These are phyloP conservation scores for Drosophila affinis DNA, from an alignment of 2,888 invertebrate genomes.

Conservation along the genomic window DNA sequence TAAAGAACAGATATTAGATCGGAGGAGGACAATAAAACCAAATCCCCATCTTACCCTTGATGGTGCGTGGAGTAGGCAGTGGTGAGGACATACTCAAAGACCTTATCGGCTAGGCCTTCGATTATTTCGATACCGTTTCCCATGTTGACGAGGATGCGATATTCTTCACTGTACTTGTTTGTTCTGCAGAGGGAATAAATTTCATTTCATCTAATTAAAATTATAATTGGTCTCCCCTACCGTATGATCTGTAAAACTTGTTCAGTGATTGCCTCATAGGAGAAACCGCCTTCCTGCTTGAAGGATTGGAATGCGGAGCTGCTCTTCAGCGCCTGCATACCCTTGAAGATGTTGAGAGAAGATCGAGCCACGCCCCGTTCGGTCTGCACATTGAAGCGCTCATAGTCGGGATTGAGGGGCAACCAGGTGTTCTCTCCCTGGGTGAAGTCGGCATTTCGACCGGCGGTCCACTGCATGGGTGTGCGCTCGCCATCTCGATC, in stretches of 20 bases:
- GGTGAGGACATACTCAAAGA: slow-evolving; percentile 73
- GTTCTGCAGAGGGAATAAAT: slow-evolving; percentile 48
- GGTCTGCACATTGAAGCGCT: slow-evolving; percentile 85
- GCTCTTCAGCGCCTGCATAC: slow-evolving; percentile 84
- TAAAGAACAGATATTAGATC: background rate
- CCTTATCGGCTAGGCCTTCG: slow-evolving; percentile 52
- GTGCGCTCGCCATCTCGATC: slow-evolving; percentile 86
- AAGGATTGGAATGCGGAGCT: slow-evolving; percentile 81
- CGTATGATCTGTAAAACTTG: slow-evolving; percentile 81
- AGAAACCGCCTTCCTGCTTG: slow-evolving; percentile 68
- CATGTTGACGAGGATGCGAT: slow-evolving; percentile 77
- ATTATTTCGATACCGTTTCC: slow-evolving; percentile 71
- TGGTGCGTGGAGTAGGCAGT: slow-evolving; percentile 68
- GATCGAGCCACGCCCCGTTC: slow-evolving; percentile 85
- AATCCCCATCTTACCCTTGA: slow-evolving; percentile 62
- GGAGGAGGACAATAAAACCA: background rate
- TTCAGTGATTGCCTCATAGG: slow-evolving; percentile 73
- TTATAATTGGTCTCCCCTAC: slow-evolving; percentile 26
- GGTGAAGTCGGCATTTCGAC: slow-evolving; percentile 86
- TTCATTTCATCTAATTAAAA: background rate
- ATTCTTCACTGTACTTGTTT: slow-evolving; percentile 68
- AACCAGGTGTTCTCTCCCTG: slow-evolving; percentile 86
- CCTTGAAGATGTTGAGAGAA: slow-evolving; percentile 86
- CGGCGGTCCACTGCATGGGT: slow-evolving; percentile 86
- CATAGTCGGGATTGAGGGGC: slow-evolving; percentile 87